Conservation (phyloP, 2,888 invertebrate species). For the Gordius sp. region DNA sequence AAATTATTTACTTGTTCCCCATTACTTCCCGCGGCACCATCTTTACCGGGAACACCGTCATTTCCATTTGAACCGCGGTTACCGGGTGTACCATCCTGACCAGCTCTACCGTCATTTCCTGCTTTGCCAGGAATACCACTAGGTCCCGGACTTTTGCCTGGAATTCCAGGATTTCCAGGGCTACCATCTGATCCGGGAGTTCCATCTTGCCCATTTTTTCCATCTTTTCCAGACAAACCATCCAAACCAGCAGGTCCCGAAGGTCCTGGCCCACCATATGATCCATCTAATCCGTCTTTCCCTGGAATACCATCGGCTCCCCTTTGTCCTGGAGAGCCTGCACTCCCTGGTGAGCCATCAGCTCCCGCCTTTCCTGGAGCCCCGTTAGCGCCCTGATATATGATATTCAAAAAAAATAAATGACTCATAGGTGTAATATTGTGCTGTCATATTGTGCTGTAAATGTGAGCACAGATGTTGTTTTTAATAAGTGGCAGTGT, state of each 20-base stretch:
- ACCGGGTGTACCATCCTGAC: neutral
- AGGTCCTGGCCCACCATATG: neutral
- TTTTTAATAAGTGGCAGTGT: too few species aligned
- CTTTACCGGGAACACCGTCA: slow-evolving; percentile 8
- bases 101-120: slow-evolving; percentile 1
- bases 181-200: neutral
- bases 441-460: too few species aligned
- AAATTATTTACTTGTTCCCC: slow-evolving; percentile 16
- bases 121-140: neutral
- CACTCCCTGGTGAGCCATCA: neutral
- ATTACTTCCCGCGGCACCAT: slow-evolving; percentile 11
- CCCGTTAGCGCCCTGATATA: slow-evolving; percentile 5
- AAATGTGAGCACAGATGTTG: too few species aligned
- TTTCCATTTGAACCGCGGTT: neutral
- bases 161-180: slow-evolving; percentile 11
- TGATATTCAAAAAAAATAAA: too few species aligned
- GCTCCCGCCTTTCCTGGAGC: slow-evolving; percentile 8
- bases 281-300: neutral
- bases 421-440: too few species aligned
- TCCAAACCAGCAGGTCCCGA: neutral
- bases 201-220: neutral
- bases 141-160: slow-evolving; percentile 7
- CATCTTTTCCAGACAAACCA: slow-evolving; percentile 5
- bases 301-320: slow-evolving; percentile 6
- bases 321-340: neutral